Evolutionary conservation across 1,140 invertebrate species (phyloP), one percentile per base, ranked within the genome.

Genomic region (Zophobas morio): DNA sequence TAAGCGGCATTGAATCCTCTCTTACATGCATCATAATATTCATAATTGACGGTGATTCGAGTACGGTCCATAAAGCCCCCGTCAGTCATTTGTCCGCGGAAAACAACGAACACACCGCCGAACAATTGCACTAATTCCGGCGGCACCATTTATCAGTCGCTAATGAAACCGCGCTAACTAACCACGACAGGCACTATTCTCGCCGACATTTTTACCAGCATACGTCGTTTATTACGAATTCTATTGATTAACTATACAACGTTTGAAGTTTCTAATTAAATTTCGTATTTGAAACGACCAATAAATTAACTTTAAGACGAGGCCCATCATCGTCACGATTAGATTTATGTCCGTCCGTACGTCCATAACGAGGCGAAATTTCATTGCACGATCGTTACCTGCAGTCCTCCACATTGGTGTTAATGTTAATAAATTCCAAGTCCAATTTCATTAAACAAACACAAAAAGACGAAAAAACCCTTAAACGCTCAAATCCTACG

Each of bases 121-220:
- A 72, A 72, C 70, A 72, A 72, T 72, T 72, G 49, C 72, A 57
- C 72, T 57, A 56, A 74, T 74, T 74, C 54, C 49, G 72, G 49
- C 72, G 53, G 72, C 39, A 37, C 53, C 54, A 74, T 74, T 74
- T 74, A 74, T 74, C 72, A 74, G 53, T 20, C 34, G 32, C 49
- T 74, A 74, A 74, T 74, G 72, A 74, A 74, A 56, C 35, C 39
- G 42, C 60, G 32, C 72, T 74, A 74, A 74, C 72, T 74, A 74
- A 49, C 72, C 39, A 8, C 57, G 72, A 74, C 72, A 74, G 72
- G 51, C 42, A 53, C 53, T 39, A 66, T 66, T 66, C 60, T n/a
- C 4, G 5, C 36, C 8, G 5, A 36, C 60, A 66, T 42, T 51
- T 51, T 51, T 51, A 40, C 39, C 1, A 37, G n/a, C 20, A 66